These are phyloP conservation scores for Acinonyx jubatus DNA, from an alignment of 2,113 vertebrate genomes.

Conservation along the genomic window DNA sequence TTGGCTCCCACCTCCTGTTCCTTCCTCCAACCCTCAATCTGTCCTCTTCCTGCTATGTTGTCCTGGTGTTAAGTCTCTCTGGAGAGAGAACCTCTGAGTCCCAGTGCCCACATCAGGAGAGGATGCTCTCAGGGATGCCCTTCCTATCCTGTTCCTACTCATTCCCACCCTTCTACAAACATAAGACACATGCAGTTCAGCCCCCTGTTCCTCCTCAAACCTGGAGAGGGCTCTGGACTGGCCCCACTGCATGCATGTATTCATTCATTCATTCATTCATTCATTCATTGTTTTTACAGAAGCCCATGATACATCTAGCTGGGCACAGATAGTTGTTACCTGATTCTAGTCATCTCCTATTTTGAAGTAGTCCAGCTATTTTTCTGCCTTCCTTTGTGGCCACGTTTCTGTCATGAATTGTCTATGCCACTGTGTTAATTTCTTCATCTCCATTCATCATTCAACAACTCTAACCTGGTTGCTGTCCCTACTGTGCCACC, in stretches of 20 bases:
- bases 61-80: slow-evolving; percentile 10
- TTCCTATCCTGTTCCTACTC: neutral
- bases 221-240: neutral
- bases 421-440: neutral
- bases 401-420: neutral
- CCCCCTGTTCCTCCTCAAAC: neutral
- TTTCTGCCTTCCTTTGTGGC: neutral
- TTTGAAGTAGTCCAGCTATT: neutral
- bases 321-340: neutral
- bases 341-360: neutral
- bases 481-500: neutral
- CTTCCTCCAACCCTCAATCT: neutral
- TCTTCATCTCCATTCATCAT: neutral
- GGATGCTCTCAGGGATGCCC: neutral
- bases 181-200: neutral
- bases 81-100: neutral
- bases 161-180: neutral
- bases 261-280: neutral
- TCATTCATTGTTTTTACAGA: neutral
- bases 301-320: neutral
- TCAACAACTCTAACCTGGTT: neutral
- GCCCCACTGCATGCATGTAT: neutral
- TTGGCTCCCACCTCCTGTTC: neutral
- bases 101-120: neutral
- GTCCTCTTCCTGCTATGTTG: neutral